Evolutionary conservation across 2,888 invertebrate species (phyloP), one percentile per base, ranked within the genome.

Genomic region (Zaprionus obscuricornis): DNA sequence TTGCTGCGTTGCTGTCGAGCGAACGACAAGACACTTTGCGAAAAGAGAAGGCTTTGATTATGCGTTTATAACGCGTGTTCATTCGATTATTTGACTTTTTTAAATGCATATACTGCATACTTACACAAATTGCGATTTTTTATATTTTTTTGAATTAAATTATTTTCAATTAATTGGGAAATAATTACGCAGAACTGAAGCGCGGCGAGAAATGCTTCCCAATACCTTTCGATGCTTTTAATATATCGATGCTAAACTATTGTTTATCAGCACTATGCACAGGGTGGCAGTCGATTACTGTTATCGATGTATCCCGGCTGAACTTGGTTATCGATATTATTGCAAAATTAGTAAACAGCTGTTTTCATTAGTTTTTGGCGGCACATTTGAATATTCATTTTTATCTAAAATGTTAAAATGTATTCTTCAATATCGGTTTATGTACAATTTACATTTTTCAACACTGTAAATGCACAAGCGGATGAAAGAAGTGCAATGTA

Each of bases 141-240:
- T 55, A 37, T 57, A 10, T 57, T 36, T 46, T 50, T 60, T 55
- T 49, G 16, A 51, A 24, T 33, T 50, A 16, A 36, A 40, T 70
- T 62, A 57, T 49, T 46, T 58, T 73, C 39, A 45, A 56, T 63
- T 45, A 56, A 68, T 57, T 69, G 52, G 70, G 50, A 72, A 78
- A 74, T 65, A 73, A 81, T 81, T 76, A 76, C 77, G 74, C 77
- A 76, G 77, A 69, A 60, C 37, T 63, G 56, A 74, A 69, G 59
- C 77, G 79, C 79, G 72, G 66, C 75, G 66, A 68, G 50, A 66
- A 71, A 66, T 72, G 69, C 60, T 70, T 58, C 54, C n/a, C 67
- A 54, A 57, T 64, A 56, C 29, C 43, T 67, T 50, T 46, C 69
- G 65, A 68, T 64, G 52, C 70, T 64, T 54, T 57, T 4, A 26